phyloP scores from a whole-genome alignment of 1,140 invertebrate species.

The Drosophila melanica region DNA sequence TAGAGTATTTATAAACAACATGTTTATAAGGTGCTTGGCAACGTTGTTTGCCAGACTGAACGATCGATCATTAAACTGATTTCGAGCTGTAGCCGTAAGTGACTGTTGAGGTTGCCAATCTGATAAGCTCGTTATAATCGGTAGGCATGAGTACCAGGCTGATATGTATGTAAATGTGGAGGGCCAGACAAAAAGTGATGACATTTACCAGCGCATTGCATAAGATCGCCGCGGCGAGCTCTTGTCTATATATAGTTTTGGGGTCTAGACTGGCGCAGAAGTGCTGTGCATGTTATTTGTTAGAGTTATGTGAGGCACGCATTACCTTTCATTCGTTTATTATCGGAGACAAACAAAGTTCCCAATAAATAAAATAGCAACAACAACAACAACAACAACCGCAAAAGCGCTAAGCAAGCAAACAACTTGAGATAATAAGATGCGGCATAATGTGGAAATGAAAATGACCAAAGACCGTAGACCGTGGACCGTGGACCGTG shows the following conservation, averaged over 20 bases:
- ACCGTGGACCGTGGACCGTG: constrained; percentile 12
- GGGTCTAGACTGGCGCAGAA: constrained; percentile 12
- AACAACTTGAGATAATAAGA: constrained; percentile 75
- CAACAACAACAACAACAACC: constrained; percentile 2
- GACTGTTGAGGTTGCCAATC: constrained; percentile 54
- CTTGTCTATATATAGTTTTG: neutral
- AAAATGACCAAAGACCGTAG: constrained; percentile 42
- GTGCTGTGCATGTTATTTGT: constrained; percentile 36
- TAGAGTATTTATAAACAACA: constrained; percentile 51
- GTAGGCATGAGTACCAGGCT: neutral
- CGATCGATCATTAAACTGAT: constrained; percentile 21
- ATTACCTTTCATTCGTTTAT: constrained; percentile 61
- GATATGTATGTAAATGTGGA: constrained; percentile 6
- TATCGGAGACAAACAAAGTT: constrained; percentile 44
- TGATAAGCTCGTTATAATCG: constrained; percentile 26
- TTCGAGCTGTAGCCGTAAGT: constrained; percentile 54
- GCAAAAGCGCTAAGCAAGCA: constrained; percentile 61
- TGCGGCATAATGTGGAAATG: constrained; percentile 79
- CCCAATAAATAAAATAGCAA: constrained; percentile 60
- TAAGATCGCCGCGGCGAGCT: constrained; percentile 40
- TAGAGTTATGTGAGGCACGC: constrained; percentile 50
- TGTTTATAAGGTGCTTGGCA: constrained; percentile 45
- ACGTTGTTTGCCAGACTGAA: constrained; percentile 32
- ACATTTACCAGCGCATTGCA: constrained; percentile 48
- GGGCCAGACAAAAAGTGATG: constrained; percentile 43